These are phyloP conservation scores for Lontra canadensis DNA, from an alignment of 2,113 vertebrate species.

Conservation along the genomic window DNA sequence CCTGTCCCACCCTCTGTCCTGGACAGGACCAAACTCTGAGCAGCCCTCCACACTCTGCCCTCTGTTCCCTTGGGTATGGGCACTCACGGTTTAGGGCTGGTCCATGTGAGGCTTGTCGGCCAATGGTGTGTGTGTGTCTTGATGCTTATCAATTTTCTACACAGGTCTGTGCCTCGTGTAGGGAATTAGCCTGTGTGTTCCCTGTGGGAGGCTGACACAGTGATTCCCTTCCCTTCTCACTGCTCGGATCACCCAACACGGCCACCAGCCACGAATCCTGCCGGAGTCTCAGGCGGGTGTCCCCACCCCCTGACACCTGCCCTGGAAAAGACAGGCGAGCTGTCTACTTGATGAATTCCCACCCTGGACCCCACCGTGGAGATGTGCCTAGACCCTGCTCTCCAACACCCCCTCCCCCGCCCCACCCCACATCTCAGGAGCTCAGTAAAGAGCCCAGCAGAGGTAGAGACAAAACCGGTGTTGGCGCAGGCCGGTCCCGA, in stretches of 20 bases:
- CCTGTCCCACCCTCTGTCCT: neutral
- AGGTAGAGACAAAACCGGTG: too few relatives aligned
- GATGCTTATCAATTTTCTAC: neutral
- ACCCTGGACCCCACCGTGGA: neutral
- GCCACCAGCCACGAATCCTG: neutral
- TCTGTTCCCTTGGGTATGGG: accelerated
- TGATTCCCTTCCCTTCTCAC: neutral
- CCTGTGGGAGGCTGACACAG: neutral
- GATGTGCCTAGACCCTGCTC: neutral
- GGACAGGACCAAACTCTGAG: neutral
- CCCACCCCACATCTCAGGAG: neutral
- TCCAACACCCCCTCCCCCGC: too few relatives aligned
- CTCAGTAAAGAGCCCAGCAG: neutral
- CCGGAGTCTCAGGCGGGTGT: neutral
- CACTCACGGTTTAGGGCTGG: neutral
- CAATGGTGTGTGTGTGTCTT: neutral
- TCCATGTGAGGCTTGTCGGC: neutral
- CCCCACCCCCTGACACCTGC: neutral
- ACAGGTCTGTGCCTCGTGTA: neutral
- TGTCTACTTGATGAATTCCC: neutral
- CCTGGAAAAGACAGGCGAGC: neutral
- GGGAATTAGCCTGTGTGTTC: neutral
- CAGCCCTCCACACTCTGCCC: neutral
- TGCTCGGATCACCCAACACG: neutral
- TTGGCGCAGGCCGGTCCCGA: neutral